Conservation (phyloP, 2,888 invertebrate species). For the Nephrotoma appendiculata region DNA sequence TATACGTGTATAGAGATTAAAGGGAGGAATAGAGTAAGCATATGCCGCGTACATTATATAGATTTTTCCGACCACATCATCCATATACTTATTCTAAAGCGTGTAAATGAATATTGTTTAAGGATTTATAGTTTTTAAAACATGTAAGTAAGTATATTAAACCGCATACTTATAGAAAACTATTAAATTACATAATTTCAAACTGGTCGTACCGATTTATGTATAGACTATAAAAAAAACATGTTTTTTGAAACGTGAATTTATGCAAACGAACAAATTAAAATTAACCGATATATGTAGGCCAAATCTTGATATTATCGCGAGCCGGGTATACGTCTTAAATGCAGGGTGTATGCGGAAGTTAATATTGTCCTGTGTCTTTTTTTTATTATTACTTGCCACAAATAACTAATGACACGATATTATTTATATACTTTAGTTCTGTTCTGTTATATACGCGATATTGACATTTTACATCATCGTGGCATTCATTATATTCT, state of each 20-base stretch:
- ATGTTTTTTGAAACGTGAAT: neutral
- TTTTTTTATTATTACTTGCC: neutral
- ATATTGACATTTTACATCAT: neutral
- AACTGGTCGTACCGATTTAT: neutral
- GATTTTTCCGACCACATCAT: neutral
- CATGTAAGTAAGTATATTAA: neutral
- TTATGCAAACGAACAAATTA: neutral
- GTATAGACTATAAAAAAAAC: neutral
- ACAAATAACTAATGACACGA: neutral
- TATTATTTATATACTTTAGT: neutral
- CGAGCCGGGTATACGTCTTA: neutral
- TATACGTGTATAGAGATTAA: neutral
- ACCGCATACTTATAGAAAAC: neutral
- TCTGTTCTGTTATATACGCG: neutral
- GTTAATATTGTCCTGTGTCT: neutral
- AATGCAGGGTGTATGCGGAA: neutral
- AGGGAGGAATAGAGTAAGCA: neutral
- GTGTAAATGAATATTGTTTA: neutral
- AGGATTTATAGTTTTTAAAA: neutral
- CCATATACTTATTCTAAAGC: neutral
- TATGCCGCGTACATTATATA: neutral
- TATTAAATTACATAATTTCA: neutral
- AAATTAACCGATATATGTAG: neutral
- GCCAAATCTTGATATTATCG: neutral
- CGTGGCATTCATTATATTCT: neutral